Evolutionary conservation across 2,888 invertebrate species (phyloP).

Genomic region (Chalcis sispes): DNA sequence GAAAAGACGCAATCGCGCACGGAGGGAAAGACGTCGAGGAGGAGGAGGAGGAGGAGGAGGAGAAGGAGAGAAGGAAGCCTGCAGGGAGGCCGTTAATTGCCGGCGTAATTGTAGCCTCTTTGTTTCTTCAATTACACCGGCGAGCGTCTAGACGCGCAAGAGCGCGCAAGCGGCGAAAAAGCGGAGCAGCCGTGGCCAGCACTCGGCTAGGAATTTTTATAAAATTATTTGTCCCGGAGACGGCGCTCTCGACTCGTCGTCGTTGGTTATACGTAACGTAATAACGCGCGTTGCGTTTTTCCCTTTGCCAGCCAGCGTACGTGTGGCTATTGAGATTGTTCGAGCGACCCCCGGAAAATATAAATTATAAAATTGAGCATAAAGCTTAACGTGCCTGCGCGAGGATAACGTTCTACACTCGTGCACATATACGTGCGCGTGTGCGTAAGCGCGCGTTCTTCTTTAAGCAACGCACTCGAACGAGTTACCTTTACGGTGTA

Average conservation of each 20-base stretch:
- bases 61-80: conserved; percentile 30
- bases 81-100: conserved; percentile 65
- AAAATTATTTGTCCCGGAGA: conserved; percentile 63
- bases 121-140: conserved; percentile 75
- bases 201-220: conserved; percentile 72
- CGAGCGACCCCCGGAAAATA: conserved; percentile 49
- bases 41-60: conserved; percentile 2
- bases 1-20: background rate
- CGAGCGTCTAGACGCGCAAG: conserved; percentile 68
- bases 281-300: no score
- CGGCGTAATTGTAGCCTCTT: conserved; percentile 73
- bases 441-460: background rate
- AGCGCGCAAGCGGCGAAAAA: conserved; percentile 60
- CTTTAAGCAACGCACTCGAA: no score
- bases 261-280: no score
- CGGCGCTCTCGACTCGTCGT: background rate
- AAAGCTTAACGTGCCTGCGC: background rate
- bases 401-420: background rate
- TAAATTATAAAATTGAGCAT: conserved; percentile 37
- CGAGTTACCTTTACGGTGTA: no score
- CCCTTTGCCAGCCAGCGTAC: conserved; percentile 53
- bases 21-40: background rate
- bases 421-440: background rate
- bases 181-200: conserved; percentile 57
- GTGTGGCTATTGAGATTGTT: no score